Evolutionary conservation across 2,797 vertebrate genomes (phyloP).

Genomic region (Periophthalmus magnuspinnatus): DNA sequence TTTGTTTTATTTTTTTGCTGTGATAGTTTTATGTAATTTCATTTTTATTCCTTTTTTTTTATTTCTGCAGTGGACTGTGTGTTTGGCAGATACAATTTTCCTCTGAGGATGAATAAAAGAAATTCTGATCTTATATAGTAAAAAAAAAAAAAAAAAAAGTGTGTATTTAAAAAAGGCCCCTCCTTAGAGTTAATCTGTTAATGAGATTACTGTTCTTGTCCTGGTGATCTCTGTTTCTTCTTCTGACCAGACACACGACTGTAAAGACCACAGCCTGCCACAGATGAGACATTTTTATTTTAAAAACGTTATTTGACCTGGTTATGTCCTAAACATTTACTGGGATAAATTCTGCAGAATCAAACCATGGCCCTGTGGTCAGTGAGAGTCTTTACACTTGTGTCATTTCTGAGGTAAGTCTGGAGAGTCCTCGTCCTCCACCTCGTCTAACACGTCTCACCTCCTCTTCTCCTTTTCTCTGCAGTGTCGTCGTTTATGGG

Average conservation of each 20-base stretch:
- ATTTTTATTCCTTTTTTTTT: too few relatives aligned
- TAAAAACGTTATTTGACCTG: neutral
- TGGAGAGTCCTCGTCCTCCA: neutral
- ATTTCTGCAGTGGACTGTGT: too few relatives aligned
- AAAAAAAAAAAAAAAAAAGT: too few relatives aligned
- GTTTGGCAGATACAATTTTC: too few relatives aligned
- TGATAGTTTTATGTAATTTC: too few relatives aligned
- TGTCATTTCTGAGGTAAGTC: constrained; percentile 60
- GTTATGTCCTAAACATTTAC: constrained; percentile 23
- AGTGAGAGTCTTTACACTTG: constrained; percentile 30
- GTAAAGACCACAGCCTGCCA: constrained; percentile 1
- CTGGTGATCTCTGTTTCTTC: constrained; percentile 34
- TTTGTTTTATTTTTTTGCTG: too few relatives aligned
- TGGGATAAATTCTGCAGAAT: constrained; percentile 9
- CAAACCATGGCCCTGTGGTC: constrained; percentile 41
- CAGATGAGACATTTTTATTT: neutral
- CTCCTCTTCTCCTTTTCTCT: constrained; percentile 27
- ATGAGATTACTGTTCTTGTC: constrained; percentile 70
- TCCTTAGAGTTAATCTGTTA: constrained; percentile 76
- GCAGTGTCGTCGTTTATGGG: constrained; percentile 74
- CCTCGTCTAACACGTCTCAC: neutral
- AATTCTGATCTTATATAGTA: too few relatives aligned
- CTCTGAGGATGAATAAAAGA: too few relatives aligned
- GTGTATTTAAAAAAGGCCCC: constrained; percentile 64
- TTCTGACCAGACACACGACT: constrained; percentile 32